Base-by-base conservation (phyloP, 2,888 invertebrate genomes). In the Timema podura region DNA sequence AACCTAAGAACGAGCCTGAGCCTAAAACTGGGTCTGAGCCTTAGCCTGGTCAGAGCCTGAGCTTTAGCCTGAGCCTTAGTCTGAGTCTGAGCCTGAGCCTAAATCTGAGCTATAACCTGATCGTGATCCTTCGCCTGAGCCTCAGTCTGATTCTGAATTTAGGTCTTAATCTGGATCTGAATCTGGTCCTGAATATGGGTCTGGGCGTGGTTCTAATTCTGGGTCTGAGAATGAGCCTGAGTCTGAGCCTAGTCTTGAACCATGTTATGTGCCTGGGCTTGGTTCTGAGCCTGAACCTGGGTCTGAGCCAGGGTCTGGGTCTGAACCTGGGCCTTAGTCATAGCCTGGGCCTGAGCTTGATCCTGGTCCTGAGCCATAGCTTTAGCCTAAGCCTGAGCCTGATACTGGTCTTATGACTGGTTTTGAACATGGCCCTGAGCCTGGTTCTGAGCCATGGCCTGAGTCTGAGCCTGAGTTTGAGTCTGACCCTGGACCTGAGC, bases 31-130 rank as follows among this genome's bases (percentile, higher is more conserved):
- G 51, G 51, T 49, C 51, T 49, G 10, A n/a, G 10, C 51, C 51
- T 70, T 75, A 7, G 68, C 71, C 61, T 74, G 75, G 51, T 72
- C 69, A 67, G 10, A 11, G 10, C 13, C 13, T 11, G 51, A 49
- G 13, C 13, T 49, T 11, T 13, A 11, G 51, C 13, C 51, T 49
- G 51, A 13, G 51, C 13, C 51, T 49, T 10, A 68, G 72, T 13
- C n/a, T n/a, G n/a, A n/a, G n/a, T n/a, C n/a, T n/a, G n/a, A n/a
- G n/a, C n/a, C n/a, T n/a, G n/a, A n/a, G 73, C 69, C 73, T 74
- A 76, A 47, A 66, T 73, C 70, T 76, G 77, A 57, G 71, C 71
- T 64, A 75, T 76, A 51, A 73, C 72, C 75, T 71, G 70, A 8
- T 47, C 64, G 7, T 71, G 76, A n/a, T n/a, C n/a, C n/a, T n/a